Evolutionary conservation across 2,888 invertebrate genomes (phyloP), one percentile per base, ranked within the genome.

Genomic region (Eledone cirrhosa): DNA sequence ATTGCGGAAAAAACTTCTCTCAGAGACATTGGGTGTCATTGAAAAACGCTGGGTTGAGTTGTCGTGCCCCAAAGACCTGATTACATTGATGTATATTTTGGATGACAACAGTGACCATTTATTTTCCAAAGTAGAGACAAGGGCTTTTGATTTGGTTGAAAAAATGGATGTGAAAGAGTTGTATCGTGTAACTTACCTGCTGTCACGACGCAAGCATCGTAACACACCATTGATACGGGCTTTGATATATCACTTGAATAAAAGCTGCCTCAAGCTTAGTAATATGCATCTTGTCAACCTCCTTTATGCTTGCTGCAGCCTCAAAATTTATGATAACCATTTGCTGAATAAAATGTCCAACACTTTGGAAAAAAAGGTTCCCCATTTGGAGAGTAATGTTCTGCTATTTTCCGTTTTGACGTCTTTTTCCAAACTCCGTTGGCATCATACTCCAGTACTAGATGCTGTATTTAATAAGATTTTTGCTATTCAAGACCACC

Each of bases 31-130:
- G 65, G 19, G 65, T 8, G 67, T 59, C 1, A 48, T 79, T 16
- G 78, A 80, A 47, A 75, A 78, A 19, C 78, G 81, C 14, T 82
- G 82, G 82, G 82, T 80, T 13, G 82, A 82, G 53, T 77, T 82
- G 48, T 72, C 80, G 5, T 78, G 33, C 27, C 79, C 80, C 5
- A 80, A 78, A 27, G 81, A 81, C 77, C 78, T 82, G 33, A 76
- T 82, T 22, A 79, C 77, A 11, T 78, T 82, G 41, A 80, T 82
- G 81, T 82, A 82, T 48, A 31, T 67, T 13, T 29, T 77, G 16
- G 48, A 41, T 14, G 48, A 75, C 27, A 79, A 80, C 27, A 53
- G 47, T 19, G 65, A 67, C n/a, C 48, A 63, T 11, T 75, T 82
- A 11, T 69, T 78, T 33, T 69, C 75, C 3, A 72, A 78, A 53